Percentiles rank a stretch among this genome's conserved stretches.
Conservation (phyloP, 1,140 invertebrate genomes). For the Aplysia californica region DNA sequence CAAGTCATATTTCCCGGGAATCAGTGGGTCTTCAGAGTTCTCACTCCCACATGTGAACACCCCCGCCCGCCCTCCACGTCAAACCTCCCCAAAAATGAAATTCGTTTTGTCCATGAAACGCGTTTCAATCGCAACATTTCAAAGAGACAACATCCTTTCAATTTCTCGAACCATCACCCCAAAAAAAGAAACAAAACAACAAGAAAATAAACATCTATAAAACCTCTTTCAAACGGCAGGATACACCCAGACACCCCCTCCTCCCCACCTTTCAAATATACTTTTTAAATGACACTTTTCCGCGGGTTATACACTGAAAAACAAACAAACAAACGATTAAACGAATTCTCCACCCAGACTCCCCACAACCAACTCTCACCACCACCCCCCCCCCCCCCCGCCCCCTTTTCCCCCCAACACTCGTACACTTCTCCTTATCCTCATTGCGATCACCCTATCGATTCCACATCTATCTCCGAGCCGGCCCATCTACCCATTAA, state of each 20-base stretch:
- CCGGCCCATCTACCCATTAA: background rate
- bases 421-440: too few relatives aligned
- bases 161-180: background rate
- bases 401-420: background rate
- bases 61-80: too few relatives aligned
- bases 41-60: too few relatives aligned
- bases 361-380: background rate
- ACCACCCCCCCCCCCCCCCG: slow-evolving; percentile 4
- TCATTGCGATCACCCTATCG: too few relatives aligned
- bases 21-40: too few relatives aligned
- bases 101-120: too few relatives aligned
- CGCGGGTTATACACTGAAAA: background rate
- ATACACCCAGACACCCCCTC: background rate
- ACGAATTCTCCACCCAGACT: background rate
- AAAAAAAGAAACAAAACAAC: too few relatives aligned
- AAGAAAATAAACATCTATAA: background rate
- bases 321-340: background rate
- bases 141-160: too few relatives aligned
- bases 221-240: background rate
- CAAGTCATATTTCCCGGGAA: too few relatives aligned
- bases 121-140: too few relatives aligned
- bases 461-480: too few relatives aligned
- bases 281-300: background rate
- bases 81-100: too few relatives aligned
- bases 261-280: background rate